Evolutionary conservation across 2,113 vertebrate genomes (phyloP), one percentile per base, ranked within the genome.

Genomic region (Indicator indicator): DNA sequence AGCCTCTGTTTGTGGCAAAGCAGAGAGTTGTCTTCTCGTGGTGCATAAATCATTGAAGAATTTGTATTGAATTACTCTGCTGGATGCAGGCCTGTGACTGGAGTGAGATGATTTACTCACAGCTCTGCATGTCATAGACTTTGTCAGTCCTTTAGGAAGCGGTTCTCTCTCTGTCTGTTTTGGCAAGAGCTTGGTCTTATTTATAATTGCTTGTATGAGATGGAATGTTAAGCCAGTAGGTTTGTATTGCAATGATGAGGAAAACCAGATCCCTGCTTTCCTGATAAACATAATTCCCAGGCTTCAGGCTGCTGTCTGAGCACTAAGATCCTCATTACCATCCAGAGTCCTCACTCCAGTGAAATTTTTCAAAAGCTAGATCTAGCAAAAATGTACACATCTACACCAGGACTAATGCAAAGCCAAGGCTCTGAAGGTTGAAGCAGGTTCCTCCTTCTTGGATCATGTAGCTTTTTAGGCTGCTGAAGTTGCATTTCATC

Each of bases 181-280:
- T 95, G 88, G 75, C 89, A 94, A 88, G 44, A 63, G 2, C 46
- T 75, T 89, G 65, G 14, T 83, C 33, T 93, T 95, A 94, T 95
- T 97, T 94, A 96, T 86, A 46, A 58, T 30, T 91, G 64, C 73
- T 93, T 92, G 68, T 63, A 30, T 46, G 74, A 75, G 54, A 86
- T 56, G 72, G 69, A 83, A 94, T 94, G 95, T 95, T 89, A 91
- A 95, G 87, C 18, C 12, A 80, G 44, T 90, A 86, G 72, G 42
- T 8, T 88, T 86, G 42, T 69, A 64, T 81, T 75, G 18, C 56
- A 88, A 20, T 38, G 27, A 9, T 91, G 93, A 94, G 58, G 62
- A 94, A 91, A 94, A 74, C 4, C 93, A 96, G 94, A 88, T 44
- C 85, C 20, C 79, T 78, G 11, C 69, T 90, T 91, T 93, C 85